phyloP scores from a whole-genome alignment of 1,140 invertebrate species.

The Plectrocnemia conspersa region DNA sequence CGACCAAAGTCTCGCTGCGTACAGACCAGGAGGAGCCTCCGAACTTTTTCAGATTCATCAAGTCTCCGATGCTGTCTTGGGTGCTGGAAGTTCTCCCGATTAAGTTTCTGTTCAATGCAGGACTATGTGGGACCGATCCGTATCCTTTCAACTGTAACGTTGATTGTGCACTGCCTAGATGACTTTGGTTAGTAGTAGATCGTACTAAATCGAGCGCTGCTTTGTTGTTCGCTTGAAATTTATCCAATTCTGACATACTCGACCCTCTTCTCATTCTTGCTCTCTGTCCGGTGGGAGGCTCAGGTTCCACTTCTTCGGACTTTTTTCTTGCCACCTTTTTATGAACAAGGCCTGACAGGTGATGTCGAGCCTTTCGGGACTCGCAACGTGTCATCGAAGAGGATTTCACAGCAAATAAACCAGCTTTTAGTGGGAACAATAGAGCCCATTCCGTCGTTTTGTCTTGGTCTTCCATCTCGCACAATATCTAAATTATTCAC shows the following conservation, averaged over 20 bases:
- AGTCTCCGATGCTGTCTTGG: constrained; percentile 66
- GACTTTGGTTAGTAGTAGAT: constrained; percentile 46
- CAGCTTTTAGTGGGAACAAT: constrained; percentile 57
- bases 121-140: constrained; percentile 52
- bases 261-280: constrained; percentile 62
- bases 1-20: constrained; percentile 60
- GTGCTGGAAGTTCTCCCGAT: constrained; percentile 40
- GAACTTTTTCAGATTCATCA: constrained; percentile 71
- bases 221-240: constrained; percentile 44
- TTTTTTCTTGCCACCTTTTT: constrained; percentile 26
- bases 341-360: constrained; percentile 15
- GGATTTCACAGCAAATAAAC: constrained; percentile 56
- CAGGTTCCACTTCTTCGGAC: constrained; percentile 33
- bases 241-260: constrained; percentile 67
- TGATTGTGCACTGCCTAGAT: constrained; percentile 38
- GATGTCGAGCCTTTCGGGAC: constrained; percentile 32
- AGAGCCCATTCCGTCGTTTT: constrained; percentile 55
- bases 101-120: constrained; percentile 50
- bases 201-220: constrained; percentile 46
- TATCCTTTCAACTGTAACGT: constrained; percentile 39
- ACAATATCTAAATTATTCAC: background rate
- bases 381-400: constrained; percentile 42
- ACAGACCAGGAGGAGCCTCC: constrained; percentile 64
- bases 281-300: constrained; percentile 38
- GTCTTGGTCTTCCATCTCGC: constrained; percentile 35